phyloP scores from a whole-genome alignment of 2,797 vertebrate species.

The Acanthis flammea region DNA sequence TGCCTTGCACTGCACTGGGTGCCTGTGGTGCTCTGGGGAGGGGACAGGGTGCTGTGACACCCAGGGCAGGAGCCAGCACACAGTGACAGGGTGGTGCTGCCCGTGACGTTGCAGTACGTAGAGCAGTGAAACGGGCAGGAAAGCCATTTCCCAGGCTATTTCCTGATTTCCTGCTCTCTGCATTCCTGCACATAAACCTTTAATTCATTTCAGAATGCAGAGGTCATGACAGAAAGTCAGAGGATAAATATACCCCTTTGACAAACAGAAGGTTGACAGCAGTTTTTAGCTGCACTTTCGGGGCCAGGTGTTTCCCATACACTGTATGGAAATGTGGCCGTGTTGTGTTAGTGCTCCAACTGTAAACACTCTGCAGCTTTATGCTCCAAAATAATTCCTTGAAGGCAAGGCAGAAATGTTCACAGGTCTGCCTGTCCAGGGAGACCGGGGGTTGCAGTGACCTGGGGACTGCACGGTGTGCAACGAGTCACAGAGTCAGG shows the following conservation, averaged over 20 bases:
- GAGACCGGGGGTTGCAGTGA: neutral
- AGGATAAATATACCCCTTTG: slow-evolving; percentile 67
- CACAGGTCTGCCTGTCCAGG: neutral
- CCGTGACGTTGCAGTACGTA: slow-evolving; percentile 18
- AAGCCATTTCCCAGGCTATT: slow-evolving; percentile 65
- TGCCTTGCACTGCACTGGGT: neutral
- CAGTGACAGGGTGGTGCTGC: neutral
- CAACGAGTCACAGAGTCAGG: neutral
- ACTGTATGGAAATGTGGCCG: slow-evolving; percentile 8
- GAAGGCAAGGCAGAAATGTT: neutral
- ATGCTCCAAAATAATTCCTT: neutral
- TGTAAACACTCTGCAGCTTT: slow-evolving; percentile 21
- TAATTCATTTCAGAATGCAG: slow-evolving; percentile 76
- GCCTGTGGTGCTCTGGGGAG: neutral
- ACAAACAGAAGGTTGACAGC: slow-evolving; percentile 64
- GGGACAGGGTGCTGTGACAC: neutral
- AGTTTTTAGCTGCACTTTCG: neutral
- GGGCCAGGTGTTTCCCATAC: slow-evolving; percentile 67
- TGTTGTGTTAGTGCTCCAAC: neutral
- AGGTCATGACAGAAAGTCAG: slow-evolving; percentile 68
- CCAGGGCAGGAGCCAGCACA: neutral
- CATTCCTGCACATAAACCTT: slow-evolving; percentile 72
- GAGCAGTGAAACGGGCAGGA: slow-evolving; percentile 58
- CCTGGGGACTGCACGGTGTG: neutral
- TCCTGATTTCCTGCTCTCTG: slow-evolving; percentile 69